These are phyloP conservation scores for Tenthredo livida DNA, from an alignment of 2,888 invertebrate genomes.

Conservation along the genomic window DNA sequence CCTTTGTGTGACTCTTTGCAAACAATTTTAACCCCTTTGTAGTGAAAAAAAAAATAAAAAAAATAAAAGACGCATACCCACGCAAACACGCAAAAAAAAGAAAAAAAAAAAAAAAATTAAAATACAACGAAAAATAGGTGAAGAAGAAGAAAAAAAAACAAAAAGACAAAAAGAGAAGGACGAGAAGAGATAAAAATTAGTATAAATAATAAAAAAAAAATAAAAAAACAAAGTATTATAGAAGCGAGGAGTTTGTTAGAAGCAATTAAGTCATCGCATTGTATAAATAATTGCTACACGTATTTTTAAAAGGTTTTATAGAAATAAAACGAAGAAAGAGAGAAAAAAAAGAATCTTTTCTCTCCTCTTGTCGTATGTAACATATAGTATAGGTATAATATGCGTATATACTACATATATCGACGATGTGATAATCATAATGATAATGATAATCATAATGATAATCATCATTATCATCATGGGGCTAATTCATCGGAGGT, in stretches of 20 bases:
- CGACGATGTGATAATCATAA: not conserved
- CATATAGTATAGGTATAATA: not conserved
- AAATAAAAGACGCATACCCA: no score
- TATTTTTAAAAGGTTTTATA: not conserved
- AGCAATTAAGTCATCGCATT: not conserved
- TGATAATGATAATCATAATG: not conserved
- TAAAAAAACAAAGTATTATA: not conserved
- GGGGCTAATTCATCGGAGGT: slow-evolving; percentile 7
- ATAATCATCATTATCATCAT: not conserved
- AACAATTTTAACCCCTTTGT: slow-evolving; percentile 14
- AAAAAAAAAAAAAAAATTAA: not conserved
- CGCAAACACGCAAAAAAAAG: not conserved
- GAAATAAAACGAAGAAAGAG: no score
- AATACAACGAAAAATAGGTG: not conserved
- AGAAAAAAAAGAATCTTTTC: not conserved
- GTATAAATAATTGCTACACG: not conserved
- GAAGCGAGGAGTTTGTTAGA: not conserved
- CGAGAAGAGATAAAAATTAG: not conserved
- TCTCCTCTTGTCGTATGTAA: not conserved
- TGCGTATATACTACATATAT: not conserved
- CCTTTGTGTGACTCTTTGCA: slow-evolving; percentile 7
- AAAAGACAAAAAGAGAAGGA: not conserved
- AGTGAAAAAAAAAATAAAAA: not conserved
- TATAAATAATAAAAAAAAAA: not conserved
- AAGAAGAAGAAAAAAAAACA: not conserved